Percentiles rank a stretch among this genome's conserved stretches.
These are phyloP conservation scores for Prunella strophiata DNA, from an alignment of 2,797 vertebrate species.

Conservation along the genomic window DNA sequence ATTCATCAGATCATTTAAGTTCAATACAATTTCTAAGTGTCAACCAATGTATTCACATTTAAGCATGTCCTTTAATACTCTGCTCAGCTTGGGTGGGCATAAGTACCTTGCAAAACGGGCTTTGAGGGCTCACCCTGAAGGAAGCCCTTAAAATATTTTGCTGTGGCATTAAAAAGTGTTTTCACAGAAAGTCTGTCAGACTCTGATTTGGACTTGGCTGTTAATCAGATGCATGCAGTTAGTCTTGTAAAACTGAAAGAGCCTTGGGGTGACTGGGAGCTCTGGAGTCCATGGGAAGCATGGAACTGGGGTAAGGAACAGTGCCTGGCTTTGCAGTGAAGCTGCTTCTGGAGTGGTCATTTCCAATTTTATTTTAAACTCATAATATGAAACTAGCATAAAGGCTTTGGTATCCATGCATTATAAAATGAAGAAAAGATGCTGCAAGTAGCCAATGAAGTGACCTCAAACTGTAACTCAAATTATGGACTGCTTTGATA, in stretches of 20 bases:
- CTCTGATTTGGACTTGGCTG: not conserved
- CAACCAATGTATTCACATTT: not conserved
- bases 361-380: not conserved
- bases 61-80: not conserved
- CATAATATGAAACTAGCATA: not conserved
- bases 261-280: not conserved
- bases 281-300: not conserved
- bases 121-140: not conserved
- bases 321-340: not conserved
- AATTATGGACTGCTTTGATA: not conserved
- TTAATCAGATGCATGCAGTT: not conserved
- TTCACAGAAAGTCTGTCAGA: not conserved
- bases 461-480: not conserved
- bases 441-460: not conserved
- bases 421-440: not conserved
- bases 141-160: not conserved
- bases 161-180: not conserved
- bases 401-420: not conserved
- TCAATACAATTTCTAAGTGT: not conserved
- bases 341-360: not conserved
- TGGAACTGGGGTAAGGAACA: not conserved
- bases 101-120: not conserved
- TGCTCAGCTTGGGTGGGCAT: accelerated
- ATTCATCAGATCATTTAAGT: not conserved
- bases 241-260: not conserved